phyloP scores from a whole-genome alignment of 2,797 vertebrate species.

The Galagoides demidoff region DNA sequence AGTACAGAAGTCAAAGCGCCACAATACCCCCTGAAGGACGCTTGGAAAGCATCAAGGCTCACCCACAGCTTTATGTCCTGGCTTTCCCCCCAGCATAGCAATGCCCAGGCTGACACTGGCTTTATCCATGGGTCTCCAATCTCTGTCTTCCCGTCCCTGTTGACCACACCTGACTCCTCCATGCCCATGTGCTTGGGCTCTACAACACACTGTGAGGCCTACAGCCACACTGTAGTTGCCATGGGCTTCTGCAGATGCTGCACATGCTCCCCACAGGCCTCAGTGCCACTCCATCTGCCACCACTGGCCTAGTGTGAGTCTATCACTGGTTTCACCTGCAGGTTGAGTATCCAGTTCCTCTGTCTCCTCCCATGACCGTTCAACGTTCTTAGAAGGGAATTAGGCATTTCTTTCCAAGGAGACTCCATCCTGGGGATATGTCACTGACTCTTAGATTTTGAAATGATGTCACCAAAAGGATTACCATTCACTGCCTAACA shows the following conservation, averaged over 20 bases:
- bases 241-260: not conserved
- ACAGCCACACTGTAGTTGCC: too few relatives aligned
- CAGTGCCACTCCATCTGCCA: not conserved
- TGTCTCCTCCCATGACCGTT: not conserved
- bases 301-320: not conserved
- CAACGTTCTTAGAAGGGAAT: not conserved
- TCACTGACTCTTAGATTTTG: not conserved
- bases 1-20: not conserved
- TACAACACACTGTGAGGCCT: not conserved
- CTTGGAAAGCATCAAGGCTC: not conserved
- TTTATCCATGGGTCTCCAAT: not conserved
- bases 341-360: not conserved
- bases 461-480: not conserved
- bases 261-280: not conserved
- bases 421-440: not conserved
- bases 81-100: not conserved
- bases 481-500: not conserved
- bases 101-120: not conserved
- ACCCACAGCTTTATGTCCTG: accelerated
- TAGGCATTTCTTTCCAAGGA: not conserved
- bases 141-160: not conserved
- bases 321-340: not conserved
- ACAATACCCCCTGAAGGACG: not conserved
- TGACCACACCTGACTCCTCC: not conserved
- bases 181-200: not conserved